Evolutionary conservation across 2,113 vertebrate species (phyloP), one percentile per base, ranked within the genome.

Genomic region (Budorcas taxicolor): DNA sequence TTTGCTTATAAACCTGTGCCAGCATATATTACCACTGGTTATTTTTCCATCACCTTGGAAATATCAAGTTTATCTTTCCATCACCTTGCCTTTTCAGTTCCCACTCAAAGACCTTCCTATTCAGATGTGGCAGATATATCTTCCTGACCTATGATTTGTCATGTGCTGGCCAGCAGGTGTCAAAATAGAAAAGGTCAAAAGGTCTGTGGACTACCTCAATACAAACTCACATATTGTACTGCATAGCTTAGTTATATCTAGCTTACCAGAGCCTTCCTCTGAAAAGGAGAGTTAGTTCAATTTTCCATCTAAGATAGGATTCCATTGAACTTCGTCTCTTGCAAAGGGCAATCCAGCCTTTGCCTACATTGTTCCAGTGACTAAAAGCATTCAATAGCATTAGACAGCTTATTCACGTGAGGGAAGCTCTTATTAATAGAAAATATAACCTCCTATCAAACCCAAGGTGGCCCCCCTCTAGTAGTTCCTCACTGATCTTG

Each of bases 111-210:
- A 64, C 14, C 64, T 87, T 62, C 40, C 53, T 40, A 36, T 47
- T 83, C 71, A 90, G 29, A 87, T 94, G 85, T 21, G n/a, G n/a
- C 2, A 74, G 36, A 36, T 53, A 5, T 29, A 31, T 87, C 53
- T 27, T 62, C 9, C 62, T 40, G 52, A 90, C 14, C 53, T 60
- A 19, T 74, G 19, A n/a, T 71, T 33, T n/a, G n/a, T 91, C 58
- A 50, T 81, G 4, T 9, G 16, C 14, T 80, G 25, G 8, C 85
- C 52, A 90, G n/a, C 45, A 96, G 74, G 36, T 80, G 25, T 97
- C 74, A 87, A 31, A 64, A 91, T 25, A 88, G 91, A 95, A 98
- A 96, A 90, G 7, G 67, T 43, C 85, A 80, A 90, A 83, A 31
- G 31, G 64, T 57, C 89, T 74, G 55, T 29, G 60, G 16, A 81